Evolutionary conservation across 30 jellyfish, hydroid and myxozoan species (phyloP), one percentile per base, ranked within the genome.

Genomic region (Pelagia noctiluca): DNA sequence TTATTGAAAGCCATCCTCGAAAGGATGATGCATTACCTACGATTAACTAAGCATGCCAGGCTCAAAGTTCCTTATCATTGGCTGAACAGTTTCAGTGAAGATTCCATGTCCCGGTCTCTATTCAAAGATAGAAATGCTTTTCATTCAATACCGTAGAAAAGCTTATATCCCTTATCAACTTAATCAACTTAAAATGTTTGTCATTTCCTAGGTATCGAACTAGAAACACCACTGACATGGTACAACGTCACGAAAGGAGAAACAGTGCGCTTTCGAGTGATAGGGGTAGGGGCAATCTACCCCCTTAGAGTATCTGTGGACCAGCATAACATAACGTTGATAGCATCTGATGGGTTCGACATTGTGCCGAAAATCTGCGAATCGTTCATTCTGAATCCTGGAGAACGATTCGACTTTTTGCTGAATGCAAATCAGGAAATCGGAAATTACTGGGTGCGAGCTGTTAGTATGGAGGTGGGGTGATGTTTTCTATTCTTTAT

Each of bases 271-370:
- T 93, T 93, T 68, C 88, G 98, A 67, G 97, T 87, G 63, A 93
- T 93, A 13, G 91, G 77, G 74, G 92, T 81, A 0, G 98, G 98
- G 16, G 47, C 91, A 30, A 86, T 88, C 37, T 93, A 93, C 69
- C 97, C 97, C 32, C 12, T 93, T 49, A 87, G 98, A 34, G 71
- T 93, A 8, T 93, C 98, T 0, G 96, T 93, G 61, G 98, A 93
- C 62, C 85, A 73, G 61, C 98, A 93, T 53, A 53, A 37, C 57
- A 76, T 93, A 5, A 86, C 94, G 0, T 77, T 93, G 61, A 60
- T 88, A 10, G 62, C 99, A 12, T 71, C 96, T 16, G 99, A 94
- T 65, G 97, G 97, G 31, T 94, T 35, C 50, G 97, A 93, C 63
- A 29, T 93, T 5, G 89, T 81, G 63, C 87, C 83, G 2, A 53